Conservation (phyloP, 1,140 invertebrate genomes). For the Macrobrachium rosenbergii region DNA sequence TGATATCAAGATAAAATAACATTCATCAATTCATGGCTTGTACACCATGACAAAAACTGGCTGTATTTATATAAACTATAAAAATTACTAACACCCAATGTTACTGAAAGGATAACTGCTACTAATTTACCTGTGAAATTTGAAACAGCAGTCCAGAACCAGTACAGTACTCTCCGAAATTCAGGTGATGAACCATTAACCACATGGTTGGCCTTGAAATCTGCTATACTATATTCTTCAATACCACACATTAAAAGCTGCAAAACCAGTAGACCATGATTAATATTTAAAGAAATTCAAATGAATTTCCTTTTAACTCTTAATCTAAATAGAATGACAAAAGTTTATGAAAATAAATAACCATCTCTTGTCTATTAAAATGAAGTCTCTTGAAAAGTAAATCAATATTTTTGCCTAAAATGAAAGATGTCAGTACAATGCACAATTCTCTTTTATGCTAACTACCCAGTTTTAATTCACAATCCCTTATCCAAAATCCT, state of each 20-base stretch:
- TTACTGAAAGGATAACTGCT: not conserved
- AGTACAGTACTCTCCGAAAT: conserved; percentile 87
- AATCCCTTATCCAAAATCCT: no score
- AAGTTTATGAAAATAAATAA: no score
- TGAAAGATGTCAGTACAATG: no score
- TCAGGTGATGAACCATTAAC: conserved; percentile 85
- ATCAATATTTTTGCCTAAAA: no score
- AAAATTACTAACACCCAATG: not conserved
- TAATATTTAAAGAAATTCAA: not conserved
- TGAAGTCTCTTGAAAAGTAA: no score
- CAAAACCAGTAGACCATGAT: conserved; percentile 69
- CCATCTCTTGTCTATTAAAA: no score
- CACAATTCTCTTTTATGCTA: no score
- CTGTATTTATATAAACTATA: not conserved
- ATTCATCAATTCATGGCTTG: no score
- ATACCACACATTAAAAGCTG: conserved; percentile 92
- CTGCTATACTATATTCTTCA: conserved; percentile 91
- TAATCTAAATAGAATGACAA: no score
- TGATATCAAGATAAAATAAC: no score
- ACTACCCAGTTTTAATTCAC: no score
- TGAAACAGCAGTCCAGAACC: conserved; percentile 95
- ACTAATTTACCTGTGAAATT: conserved; percentile 79
- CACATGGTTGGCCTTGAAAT: conserved; percentile 89
- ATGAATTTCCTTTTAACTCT: no score
- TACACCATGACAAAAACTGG: not conserved